Evolutionary conservation across 1,140 invertebrate genomes (phyloP), one percentile per base, ranked within the genome.

Genomic region (Drosophila ironensis): DNA sequence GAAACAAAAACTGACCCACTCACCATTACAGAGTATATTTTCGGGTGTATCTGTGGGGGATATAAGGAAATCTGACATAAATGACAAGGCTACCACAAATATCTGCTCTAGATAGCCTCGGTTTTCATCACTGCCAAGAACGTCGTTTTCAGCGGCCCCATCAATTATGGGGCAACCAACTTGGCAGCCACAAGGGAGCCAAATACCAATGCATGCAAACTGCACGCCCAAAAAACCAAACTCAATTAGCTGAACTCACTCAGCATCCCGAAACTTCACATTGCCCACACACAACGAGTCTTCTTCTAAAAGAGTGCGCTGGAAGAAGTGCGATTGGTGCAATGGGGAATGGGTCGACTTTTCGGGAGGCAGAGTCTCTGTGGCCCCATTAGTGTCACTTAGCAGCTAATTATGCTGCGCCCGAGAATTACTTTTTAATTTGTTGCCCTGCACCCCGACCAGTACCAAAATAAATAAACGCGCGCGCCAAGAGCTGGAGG

Each of bases 361-460:
- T 60, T 47, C n/a, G 30, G 42, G 33, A n/a, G 57, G 60, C 57
- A 63, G 27, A 70, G 53, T 52, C 70, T 45, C 40, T 40, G 47
- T 30, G 77, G 38, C 42, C 28, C 77, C 78, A 82, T 82, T 82
- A 82, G 70, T 78, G 78, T 82, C 78, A 86, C 57, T 82, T 82
- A 86, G 51, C 78, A 82, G 78, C 78, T 82, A 82, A 82, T 82
- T 82, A 82, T 82, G 78, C 80, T 86, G 73, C 59, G 80, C 70
- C 60, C 47, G 50, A 47, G 80, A 86, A 82, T 78, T 82, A 82
- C 78, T 82, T 86, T 82, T 86, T 82, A 82, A 86, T 82, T 82
- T 82, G 78, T 86, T 82, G 69, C 78, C 50, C 63, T 60, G 63
- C 69, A 48, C 66, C 41, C 41, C 42, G 80, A n/a, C n/a, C n/a